Evolutionary conservation across 1,140 invertebrate genomes (phyloP).

Genomic region (Drosophila ogumai): DNA sequence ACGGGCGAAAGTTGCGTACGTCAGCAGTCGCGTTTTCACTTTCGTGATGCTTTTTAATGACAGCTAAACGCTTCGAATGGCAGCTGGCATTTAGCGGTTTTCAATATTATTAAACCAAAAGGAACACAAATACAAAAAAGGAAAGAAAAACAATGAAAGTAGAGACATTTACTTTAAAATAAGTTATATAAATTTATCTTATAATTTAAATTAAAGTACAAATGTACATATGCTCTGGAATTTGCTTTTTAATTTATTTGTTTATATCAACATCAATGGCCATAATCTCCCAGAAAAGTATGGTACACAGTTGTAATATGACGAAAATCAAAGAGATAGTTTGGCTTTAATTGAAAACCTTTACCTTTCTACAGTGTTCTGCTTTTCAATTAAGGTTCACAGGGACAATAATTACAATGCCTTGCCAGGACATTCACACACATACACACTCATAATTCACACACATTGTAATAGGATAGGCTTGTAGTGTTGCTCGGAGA

Average conservation of each 20-base stretch:
- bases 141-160: not conserved
- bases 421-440: conserved; percentile 1
- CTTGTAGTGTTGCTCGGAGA: conserved; percentile 7
- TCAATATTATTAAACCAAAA: conserved; percentile 39
- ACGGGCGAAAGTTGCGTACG: conserved; percentile 14
- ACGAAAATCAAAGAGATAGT: no score
- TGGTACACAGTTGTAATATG: not conserved
- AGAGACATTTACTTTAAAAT: not conserved
- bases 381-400: conserved; percentile 36
- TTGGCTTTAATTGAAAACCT: not conserved
- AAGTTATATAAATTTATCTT: not conserved
- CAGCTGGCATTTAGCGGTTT: conserved; percentile 58
- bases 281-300: not conserved
- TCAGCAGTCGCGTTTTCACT: conserved; percentile 71
- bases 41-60: conserved; percentile 72
- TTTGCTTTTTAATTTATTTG: not conserved
- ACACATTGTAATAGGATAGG: conserved; percentile 26
- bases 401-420: conserved; percentile 11
- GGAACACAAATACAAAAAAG: not conserved
- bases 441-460: conserved; percentile 1
- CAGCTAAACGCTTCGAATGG: conserved; percentile 47
- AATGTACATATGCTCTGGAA: no score
- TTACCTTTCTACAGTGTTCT: not conserved
- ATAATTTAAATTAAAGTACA: not conserved
- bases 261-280: not conserved